Conservation (phyloP, 2,797 vertebrate species). For the Pithecia hirsuta region DNA sequence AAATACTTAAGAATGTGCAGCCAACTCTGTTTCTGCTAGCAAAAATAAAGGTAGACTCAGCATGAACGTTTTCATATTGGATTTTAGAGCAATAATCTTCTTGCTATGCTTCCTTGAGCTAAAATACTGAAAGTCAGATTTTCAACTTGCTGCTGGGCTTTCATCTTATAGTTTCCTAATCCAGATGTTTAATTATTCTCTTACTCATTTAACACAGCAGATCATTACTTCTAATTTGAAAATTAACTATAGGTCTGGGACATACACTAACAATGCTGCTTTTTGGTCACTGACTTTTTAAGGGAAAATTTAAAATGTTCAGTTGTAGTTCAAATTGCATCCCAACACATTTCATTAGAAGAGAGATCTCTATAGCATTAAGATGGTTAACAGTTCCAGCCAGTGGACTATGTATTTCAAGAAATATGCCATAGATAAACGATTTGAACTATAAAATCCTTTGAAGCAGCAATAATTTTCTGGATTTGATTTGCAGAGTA, state of each 20-base stretch:
- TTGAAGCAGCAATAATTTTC: not conserved
- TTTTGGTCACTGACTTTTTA: slow-evolving; percentile 54
- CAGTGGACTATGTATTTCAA: not conserved
- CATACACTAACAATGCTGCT: slow-evolving; percentile 38
- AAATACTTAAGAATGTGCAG: not conserved
- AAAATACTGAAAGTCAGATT: slow-evolving; percentile 22
- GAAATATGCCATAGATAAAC: not conserved
- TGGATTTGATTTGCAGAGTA: not conserved
- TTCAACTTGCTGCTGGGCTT: slow-evolving; percentile 41
- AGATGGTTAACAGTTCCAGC: not conserved
- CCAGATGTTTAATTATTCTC: slow-evolving; percentile 73
- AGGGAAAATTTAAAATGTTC: slow-evolving; percentile 26
- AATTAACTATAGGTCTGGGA: slow-evolving; percentile 58
- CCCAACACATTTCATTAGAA: not conserved
- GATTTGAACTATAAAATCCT: not conserved
- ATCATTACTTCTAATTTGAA: slow-evolving; percentile 68
- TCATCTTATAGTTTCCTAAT: slow-evolving; percentile 9
- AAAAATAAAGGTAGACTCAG: not conserved
- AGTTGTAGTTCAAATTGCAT: not conserved
- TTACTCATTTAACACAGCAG: slow-evolving; percentile 64
- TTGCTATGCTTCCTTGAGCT: slow-evolving; percentile 26
- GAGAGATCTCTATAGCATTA: not conserved
- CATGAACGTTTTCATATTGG: not conserved
- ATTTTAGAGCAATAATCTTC: not conserved
- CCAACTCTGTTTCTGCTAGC: not conserved